Evolutionary conservation across 2,797 vertebrate genomes (phyloP), one percentile per base, ranked within the genome.

Genomic region (Enteromius treurensis): DNA sequence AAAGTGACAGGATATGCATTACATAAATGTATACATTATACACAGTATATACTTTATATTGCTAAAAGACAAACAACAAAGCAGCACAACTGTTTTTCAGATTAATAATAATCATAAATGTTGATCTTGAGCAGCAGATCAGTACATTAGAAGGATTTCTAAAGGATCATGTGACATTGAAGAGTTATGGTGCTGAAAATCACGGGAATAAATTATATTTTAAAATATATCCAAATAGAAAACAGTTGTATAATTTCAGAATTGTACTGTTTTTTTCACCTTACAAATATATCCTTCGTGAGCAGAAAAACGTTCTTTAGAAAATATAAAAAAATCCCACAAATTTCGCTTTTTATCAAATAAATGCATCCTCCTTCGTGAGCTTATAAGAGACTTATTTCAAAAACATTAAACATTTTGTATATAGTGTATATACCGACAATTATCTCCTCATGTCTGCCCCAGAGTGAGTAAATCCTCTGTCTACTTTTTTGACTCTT

Each of bases 401-500:
- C 1, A 10, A 3, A 55, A 55, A 55, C 53, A 53, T 53, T n/a
- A 10, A 55, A 45, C 42, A 45, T 5, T 51, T 4, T 51, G 17
- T 51, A 15, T 49, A 49, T 49, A 47, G 5, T 45, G 11, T 45
- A 15, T 49, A 17, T 49, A 49, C 32, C 1, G 7, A 40, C 37
- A 45, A 45, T 84, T 78, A 81, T 88, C 82, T 83, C 17, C 62
- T 67, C n/a, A 65, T 60, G 77, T 71, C 88, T 82, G 80, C 45
- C 60, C 74, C 67, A 58, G 49, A 77, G n/a, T 42, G 49, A 77
- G 80, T 87, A 69, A 32, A 77, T 87, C 83, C 21, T 23, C 21
- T 51, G 26, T 34, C 13, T 8, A 2, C 1, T 11, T 76, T 82
- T 84, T 71, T 83, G 58, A 79, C 74, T 88, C 82, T 26, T 84